phyloP scores from a whole-genome alignment of 1,140 invertebrate species.

The Chrysomallon squamiferum region DNA sequence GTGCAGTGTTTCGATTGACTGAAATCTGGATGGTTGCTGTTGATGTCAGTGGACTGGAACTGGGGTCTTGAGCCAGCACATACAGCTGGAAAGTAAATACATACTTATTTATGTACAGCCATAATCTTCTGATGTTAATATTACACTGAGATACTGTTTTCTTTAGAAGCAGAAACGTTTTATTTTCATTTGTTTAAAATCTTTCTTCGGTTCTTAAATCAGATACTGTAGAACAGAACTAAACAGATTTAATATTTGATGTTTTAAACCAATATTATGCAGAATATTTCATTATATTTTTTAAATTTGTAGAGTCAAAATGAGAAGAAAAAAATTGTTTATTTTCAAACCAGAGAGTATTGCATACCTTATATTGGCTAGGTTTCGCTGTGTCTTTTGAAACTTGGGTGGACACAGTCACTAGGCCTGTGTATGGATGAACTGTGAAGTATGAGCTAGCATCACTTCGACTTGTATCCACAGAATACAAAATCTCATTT shows the following conservation, averaged over 20 bases:
- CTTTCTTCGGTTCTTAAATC: no score
- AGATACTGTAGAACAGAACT: no score
- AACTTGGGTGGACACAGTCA: slow-evolving; percentile 25
- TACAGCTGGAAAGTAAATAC: slow-evolving; percentile 27
- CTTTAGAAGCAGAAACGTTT: no score
- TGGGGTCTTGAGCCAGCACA: slow-evolving; percentile 34
- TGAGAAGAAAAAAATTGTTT: no score
- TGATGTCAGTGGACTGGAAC: slow-evolving; percentile 17
- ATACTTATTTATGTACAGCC: not conserved
- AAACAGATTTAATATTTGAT: no score
- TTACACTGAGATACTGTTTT: no score
- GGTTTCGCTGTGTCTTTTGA: slow-evolving; percentile 27
- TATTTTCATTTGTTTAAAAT: no score
- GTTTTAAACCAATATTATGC: no score
- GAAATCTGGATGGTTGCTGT: slow-evolving; percentile 32
- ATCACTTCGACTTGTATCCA: slow-evolving; percentile 15
- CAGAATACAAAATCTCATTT: slow-evolving; percentile 28
- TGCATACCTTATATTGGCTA: slow-evolving; percentile 27
- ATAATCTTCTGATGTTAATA: no score
- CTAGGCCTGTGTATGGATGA: slow-evolving; percentile 28
- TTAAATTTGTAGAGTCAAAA: no score
- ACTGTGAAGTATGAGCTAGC: slow-evolving; percentile 37
- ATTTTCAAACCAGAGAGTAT: not conserved
- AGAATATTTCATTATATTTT: no score
- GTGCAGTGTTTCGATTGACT: slow-evolving; percentile 36